Evolutionary conservation across 2,888 invertebrate species (phyloP).

Genomic region (Psylliodes chrysocephalus): DNA sequence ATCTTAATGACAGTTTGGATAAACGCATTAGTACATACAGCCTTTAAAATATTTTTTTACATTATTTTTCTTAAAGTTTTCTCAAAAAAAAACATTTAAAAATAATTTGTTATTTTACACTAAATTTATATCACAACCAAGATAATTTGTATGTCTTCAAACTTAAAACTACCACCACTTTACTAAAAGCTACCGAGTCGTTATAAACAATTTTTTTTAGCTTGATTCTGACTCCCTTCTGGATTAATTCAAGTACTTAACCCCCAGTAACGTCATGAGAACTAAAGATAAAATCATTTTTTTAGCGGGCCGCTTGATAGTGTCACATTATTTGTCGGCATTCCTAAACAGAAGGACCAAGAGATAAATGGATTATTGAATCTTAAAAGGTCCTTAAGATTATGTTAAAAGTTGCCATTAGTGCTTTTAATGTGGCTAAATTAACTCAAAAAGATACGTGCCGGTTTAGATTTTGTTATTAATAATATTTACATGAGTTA

Average conservation of each 20-base stretch:
- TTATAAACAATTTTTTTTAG: constrained; percentile 5
- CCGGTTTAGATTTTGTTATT: too few species aligned
- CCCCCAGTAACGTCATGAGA: constrained; percentile 20
- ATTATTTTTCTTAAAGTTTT: too few species aligned
- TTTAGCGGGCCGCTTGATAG: constrained; percentile 8
- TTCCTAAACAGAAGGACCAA: constrained; percentile 24
- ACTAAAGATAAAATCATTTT: constrained; percentile 16
- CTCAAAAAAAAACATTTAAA: too few species aligned
- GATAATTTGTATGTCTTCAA: neutral
- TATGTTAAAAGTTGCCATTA: constrained; percentile 6
- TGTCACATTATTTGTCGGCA: constrained; percentile 27
- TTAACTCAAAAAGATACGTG: neutral
- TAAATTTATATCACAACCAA: too few species aligned
- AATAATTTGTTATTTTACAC: too few species aligned
- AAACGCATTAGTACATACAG: too few species aligned
- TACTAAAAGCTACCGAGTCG: neutral
- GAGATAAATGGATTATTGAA: constrained; percentile 30
- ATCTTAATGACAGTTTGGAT: too few species aligned
- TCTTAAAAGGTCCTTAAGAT: constrained; percentile 29
- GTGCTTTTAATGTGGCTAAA: neutral
- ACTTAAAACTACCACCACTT: neutral
- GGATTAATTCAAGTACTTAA: constrained; percentile 10
- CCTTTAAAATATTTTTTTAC: too few species aligned
- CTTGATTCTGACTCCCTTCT: neutral
- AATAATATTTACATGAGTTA: too few species aligned